phyloP scores from a whole-genome alignment of 2,797 vertebrate species.

The Streptopelia turtur region DNA sequence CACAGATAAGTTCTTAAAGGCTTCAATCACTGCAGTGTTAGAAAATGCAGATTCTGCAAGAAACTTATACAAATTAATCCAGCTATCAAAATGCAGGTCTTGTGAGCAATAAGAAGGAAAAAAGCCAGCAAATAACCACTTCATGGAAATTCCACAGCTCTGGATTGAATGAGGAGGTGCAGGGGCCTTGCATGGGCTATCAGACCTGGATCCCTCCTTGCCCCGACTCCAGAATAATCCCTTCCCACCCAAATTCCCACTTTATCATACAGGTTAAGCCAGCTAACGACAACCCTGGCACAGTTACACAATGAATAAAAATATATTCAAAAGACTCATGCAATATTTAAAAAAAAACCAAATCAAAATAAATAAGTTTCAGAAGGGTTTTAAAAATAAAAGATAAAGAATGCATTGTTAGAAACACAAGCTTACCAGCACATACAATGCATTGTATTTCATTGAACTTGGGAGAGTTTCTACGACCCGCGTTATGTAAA shows the following conservation, averaged over 20 bases:
- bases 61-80: slow-evolving; percentile 28
- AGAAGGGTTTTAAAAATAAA: slow-evolving; percentile 62
- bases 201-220: slow-evolving; percentile 48
- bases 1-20: slow-evolving; percentile 48
- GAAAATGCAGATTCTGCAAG: background rate
- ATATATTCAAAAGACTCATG: slow-evolving; percentile 75
- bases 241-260: slow-evolving; percentile 48
- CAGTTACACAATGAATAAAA: slow-evolving; percentile 73
- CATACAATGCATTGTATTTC: slow-evolving; percentile 82
- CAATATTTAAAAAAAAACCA: slow-evolving; percentile 71
- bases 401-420: slow-evolving; percentile 73
- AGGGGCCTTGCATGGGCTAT: background rate
- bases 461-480: slow-evolving; percentile 69
- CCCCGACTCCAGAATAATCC: background rate
- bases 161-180: slow-evolving; percentile 33
- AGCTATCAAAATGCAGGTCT: slow-evolving; percentile 32
- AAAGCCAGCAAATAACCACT: slow-evolving; percentile 64
- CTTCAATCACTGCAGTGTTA: background rate
- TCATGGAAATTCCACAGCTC: slow-evolving; percentile 37
- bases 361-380: slow-evolving; percentile 52
- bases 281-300: slow-evolving; percentile 72
- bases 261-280: slow-evolving; percentile 61
- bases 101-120: slow-evolving; percentile 48
- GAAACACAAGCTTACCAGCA: slow-evolving; percentile 81
- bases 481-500: slow-evolving; percentile 69